Conservation (phyloP, 2,888 invertebrate species). For the Zhengitettix transpicula region DNA sequence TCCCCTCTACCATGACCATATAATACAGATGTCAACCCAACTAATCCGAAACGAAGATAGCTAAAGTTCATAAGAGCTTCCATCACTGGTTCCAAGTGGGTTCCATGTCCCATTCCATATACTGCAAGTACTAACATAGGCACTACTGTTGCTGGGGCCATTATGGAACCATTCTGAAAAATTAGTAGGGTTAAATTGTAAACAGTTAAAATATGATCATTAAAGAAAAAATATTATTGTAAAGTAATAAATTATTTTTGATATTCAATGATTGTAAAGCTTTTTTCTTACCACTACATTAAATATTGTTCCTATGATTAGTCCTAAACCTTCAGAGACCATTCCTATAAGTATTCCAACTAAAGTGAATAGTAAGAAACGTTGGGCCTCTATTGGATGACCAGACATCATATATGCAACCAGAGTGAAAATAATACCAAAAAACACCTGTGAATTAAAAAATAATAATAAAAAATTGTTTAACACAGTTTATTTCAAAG, state of each 20-base stretch:
- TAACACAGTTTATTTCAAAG: not conserved
- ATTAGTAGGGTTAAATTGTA: no score
- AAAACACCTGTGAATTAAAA: conserved; percentile 26
- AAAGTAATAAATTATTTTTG: not conserved
- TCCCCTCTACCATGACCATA: conserved; percentile 38
- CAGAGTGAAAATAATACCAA: conserved; percentile 30
- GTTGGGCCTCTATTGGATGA: conserved; percentile 45
- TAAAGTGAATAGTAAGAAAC: conserved; percentile 39
- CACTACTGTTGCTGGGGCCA: conserved; percentile 37
- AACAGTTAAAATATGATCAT: not conserved
- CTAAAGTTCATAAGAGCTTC: conserved; percentile 34
- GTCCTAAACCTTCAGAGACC: conserved; percentile 57
- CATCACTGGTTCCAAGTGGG: conserved; percentile 35
- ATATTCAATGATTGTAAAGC: not conserved
- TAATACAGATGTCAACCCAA: conserved; percentile 36
- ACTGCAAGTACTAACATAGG: conserved; percentile 39
- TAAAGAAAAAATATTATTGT: not conserved
- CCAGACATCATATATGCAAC: conserved; percentile 42
- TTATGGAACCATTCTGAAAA: conserved; percentile 41
- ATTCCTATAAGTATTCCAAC: conserved; percentile 41
- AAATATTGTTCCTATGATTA: conserved; percentile 46
- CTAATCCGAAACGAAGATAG: conserved; percentile 51
- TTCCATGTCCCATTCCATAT: conserved; percentile 45
- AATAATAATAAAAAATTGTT: conserved; percentile 13
- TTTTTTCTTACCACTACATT: conserved; percentile 34